Base-by-base conservation (phyloP, 2,113 vertebrate species). In the Paramisgurnus dabryanus region DNA sequence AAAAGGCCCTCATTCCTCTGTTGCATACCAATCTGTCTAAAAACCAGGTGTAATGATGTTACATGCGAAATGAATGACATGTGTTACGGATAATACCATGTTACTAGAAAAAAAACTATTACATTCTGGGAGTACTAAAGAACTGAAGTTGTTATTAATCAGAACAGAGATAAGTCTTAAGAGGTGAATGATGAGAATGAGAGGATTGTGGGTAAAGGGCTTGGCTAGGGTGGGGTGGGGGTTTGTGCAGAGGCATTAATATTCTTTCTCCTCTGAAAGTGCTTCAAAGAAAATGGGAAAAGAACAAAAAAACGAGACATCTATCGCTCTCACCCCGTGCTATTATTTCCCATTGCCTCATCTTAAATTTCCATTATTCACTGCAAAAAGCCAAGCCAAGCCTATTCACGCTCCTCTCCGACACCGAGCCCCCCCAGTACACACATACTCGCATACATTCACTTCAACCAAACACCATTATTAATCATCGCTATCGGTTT, bases 281-380 rank as follows among this genome's bases (percentile, higher is more conserved):
- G 83, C 73, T 77, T 85, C 82, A 76, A 67, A 9, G 49, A 71
- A 80, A 86, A 86, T 53, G 70, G 27, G 53, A 50, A 69, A 79
- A 78, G 27, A 34, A 67, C 8, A 80, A 55, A 60, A 49, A 72
- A 72, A 81, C 47, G 79, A 89, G 82, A 85, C 86, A 82, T 87
- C 82, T 88, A 87, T 89, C 84, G 83, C 89, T 88, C 88, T 88
- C 88, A 86, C 87, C 85, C 83, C 66, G 53, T 87, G 87, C 85
- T 88, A 91, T 93, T 89, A 90, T 88, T 88, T 87, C 89, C 85
- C 89, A 82, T 86, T 90, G 70, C 86, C 87, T 88, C 88, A 73
- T 92, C 89, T 91, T 90, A 85, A 90, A 91, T 91, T 91, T 90
- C 88, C 89, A 91, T 93, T 91, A 90, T 94, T 93, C 89, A 92